Base-by-base conservation (phyloP, 1,140 invertebrate species). In the Adelges cooleyi region DNA sequence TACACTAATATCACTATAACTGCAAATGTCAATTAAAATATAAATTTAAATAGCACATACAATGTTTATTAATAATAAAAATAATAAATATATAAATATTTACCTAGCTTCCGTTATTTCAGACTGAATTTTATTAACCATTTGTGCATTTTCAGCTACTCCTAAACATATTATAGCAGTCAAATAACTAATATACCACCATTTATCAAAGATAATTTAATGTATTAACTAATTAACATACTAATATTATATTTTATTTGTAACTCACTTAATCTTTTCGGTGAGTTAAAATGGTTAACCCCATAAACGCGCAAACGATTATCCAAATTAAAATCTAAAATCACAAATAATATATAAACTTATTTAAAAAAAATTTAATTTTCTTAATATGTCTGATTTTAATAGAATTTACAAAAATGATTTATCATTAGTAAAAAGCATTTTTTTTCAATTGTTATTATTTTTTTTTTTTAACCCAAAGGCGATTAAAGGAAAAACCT, bases 51-150 rank as follows among this genome's bases (percentile, higher is more conserved):
- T 38, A 38, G 13, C 6, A 38, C 36, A 38, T 38, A 38, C 6
- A 8, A 38, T 38, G 13, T 38, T 38, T 38, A 38, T 38, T 8
- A 27, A 46, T 18, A n/a, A 8, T n/a, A 23, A 25, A 33, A 15
- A 46, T 9, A 20, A 36, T 11, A 36, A 52, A 4, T 53, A 18
- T 11, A 33, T 33, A 44, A n/a, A n/a, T n/a, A n/a, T n/a, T 62
- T 48, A 62, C 56, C 27, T 29, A 9, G 40, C 56, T 29, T 62
- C 42, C 27, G 42, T 33, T 48, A 62, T 62, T 46, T 48, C 56
- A 18, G 10, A 48, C 29, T 62, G 18, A 46, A 62, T 33, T 62
- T 62, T 48, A 18, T 62, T 46, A 27, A 46, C 25, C 17, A 48
- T 46, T 48, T 62, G 25, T 29, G 17, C 18, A 62, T 48, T 46